Evolutionary conservation across 2,113 vertebrate species (phyloP).

Genomic region (Oryctolagus cuniculus): DNA sequence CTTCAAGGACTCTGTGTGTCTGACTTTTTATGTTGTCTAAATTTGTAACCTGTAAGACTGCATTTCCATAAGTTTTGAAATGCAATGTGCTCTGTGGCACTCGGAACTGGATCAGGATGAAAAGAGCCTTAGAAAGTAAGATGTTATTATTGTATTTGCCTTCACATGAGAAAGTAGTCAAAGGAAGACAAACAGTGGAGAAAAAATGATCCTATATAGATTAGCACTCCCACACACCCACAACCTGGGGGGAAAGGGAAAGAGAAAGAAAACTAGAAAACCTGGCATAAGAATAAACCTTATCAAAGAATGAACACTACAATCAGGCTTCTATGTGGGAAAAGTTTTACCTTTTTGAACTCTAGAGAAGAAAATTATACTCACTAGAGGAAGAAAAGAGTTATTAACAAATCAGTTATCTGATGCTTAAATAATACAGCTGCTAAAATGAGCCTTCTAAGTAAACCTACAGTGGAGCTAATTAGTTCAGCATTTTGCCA

Average conservation of each 20-base stretch:
- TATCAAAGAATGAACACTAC: constrained; percentile 81
- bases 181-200: constrained; percentile 75
- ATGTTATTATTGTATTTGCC: constrained; percentile 79
- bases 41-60: constrained; percentile 72
- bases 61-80: constrained; percentile 82
- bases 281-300: constrained; percentile 76
- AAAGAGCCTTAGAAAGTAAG: constrained; percentile 79
- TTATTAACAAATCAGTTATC: constrained; percentile 88
- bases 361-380: constrained; percentile 83
- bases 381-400: constrained; percentile 81
- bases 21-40: constrained; percentile 77
- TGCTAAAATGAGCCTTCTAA: constrained; percentile 89
- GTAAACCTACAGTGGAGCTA: constrained; percentile 86
- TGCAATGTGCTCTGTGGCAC: constrained; percentile 61
- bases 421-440: constrained; percentile 86
- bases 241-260: constrained; percentile 17
- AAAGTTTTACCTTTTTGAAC: constrained; percentile 77
- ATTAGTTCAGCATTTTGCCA: constrained; percentile 84
- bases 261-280: constrained; percentile 69
- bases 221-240: constrained; percentile 73
- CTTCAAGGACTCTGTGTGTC: constrained; percentile 31
- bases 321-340: constrained; percentile 66
- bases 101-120: constrained; percentile 69
- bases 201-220: constrained; percentile 64
- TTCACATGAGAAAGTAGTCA: constrained; percentile 82